Evolutionary conservation across 1,140 invertebrate genomes (phyloP).

Genomic region (Scaptomyza pallida): DNA sequence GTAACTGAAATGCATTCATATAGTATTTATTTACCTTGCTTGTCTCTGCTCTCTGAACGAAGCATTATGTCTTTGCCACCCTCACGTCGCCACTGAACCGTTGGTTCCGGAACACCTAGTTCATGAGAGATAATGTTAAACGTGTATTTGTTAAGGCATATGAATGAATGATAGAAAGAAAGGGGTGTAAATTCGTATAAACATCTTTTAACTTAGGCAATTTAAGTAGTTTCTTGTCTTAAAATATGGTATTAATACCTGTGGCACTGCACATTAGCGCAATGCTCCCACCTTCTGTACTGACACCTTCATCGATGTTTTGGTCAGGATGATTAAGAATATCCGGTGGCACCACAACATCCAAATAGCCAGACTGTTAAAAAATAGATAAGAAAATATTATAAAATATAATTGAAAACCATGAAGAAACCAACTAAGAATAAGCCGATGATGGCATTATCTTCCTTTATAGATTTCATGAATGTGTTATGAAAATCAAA

Average conservation of each 20-base stretch:
- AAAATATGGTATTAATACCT: conserved; percentile 2
- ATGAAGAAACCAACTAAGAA: no score
- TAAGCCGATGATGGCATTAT: no score
- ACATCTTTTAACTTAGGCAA: no score
- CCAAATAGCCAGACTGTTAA: conserved; percentile 90
- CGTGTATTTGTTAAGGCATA: no score
- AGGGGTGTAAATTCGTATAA: no score
- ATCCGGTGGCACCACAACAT: conserved; percentile 93
- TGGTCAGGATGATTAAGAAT: conserved; percentile 88
- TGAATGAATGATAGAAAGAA: no score
- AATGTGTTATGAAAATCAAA: no score
- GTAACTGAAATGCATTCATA: no score
- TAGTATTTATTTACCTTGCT: conserved; percentile 86
- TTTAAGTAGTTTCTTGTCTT: neutral
- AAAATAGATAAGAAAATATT: neutral
- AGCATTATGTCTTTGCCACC: conserved; percentile 90
- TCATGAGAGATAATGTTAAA: no score
- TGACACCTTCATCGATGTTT: conserved; percentile 85
- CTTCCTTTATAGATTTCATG: no score
- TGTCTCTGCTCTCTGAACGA: conserved; percentile 88
- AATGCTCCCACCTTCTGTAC: conserved; percentile 91
- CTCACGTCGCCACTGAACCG: conserved; percentile 89
- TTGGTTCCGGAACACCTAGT: conserved; percentile 91
- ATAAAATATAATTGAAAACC: no score
- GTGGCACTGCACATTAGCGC: conserved; percentile 91